These are phyloP conservation scores for Aphelocoma californica DNA, from an alignment of 2,797 vertebrate genomes.

Conservation along the genomic window DNA sequence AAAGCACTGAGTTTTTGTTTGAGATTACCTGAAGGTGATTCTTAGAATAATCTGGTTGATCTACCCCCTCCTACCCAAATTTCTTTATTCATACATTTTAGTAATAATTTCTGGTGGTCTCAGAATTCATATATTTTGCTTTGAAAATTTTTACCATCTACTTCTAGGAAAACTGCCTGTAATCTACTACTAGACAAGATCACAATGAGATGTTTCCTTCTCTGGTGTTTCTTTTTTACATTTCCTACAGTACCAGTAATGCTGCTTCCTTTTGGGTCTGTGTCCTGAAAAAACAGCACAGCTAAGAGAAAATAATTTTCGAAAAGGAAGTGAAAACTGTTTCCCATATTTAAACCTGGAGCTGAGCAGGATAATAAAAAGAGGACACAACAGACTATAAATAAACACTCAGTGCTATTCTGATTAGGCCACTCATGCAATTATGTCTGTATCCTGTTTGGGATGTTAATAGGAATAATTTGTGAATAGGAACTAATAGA, in stretches of 20 bases:
- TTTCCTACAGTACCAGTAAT: background rate
- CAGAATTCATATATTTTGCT: background rate
- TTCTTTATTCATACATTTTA: background rate
- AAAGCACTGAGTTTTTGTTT: background rate
- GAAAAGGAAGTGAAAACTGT: background rate
- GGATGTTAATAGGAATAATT: background rate
- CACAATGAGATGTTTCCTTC: background rate
- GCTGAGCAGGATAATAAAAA: background rate
- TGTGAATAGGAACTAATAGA: background rate
- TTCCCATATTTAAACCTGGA: background rate
- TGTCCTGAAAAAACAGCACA: background rate
- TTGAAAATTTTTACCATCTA: background rate
- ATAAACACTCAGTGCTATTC: background rate
- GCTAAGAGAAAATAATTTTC: background rate
- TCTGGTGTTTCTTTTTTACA: background rate
- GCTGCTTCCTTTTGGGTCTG: background rate
- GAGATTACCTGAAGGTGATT: background rate
- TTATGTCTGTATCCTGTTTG: background rate
- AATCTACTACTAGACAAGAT: background rate
- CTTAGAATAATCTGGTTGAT: background rate
- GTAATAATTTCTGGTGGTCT: background rate
- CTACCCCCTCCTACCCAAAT: background rate
- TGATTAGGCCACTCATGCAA: background rate
- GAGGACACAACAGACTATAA: background rate
- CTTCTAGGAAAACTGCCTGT: slow-evolving; percentile 4